These are phyloP conservation scores for Eleutherodactylus coqui DNA, from an alignment of 2,797 vertebrate species.

Conservation along the genomic window DNA sequence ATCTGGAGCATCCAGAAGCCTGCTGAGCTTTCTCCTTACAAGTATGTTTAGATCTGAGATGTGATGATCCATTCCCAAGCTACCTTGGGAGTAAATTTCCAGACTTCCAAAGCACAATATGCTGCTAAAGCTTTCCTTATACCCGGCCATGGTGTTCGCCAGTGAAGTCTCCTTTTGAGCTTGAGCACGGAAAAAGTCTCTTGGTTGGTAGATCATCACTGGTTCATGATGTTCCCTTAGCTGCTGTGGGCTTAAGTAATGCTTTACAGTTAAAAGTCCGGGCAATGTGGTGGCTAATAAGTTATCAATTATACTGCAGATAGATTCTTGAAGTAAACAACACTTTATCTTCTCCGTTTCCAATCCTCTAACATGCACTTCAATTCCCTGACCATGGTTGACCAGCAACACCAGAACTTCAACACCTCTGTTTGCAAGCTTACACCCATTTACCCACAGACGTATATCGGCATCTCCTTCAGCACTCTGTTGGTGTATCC, in stretches of 20 bases:
- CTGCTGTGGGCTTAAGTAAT: conserved; percentile 97
- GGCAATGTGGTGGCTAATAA: conserved; percentile 90
- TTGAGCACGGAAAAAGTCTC: conserved; percentile 93
- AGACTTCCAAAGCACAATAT: conserved; percentile 91
- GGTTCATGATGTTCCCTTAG: conserved; percentile 92
- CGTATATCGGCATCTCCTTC: conserved; percentile 90
- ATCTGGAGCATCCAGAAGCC: conserved; percentile 93
- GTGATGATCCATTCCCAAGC: conserved; percentile 87
- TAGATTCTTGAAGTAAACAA: conserved; percentile 90
- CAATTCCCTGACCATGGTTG: conserved; percentile 95
- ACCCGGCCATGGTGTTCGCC: conserved; percentile 96
- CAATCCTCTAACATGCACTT: conserved; percentile 92
- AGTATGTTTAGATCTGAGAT: conserved; percentile 87
- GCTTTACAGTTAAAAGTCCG: conserved; percentile 88
- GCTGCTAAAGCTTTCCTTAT: conserved; percentile 95
- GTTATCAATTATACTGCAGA: conserved; percentile 92
- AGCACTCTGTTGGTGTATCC: conserved; percentile 92
- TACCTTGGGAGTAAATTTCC: conserved; percentile 90
- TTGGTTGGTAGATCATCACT: conserved; percentile 96
- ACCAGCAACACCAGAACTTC: conserved; percentile 94
- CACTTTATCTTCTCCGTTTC: conserved; percentile 89
- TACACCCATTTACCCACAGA: conserved; percentile 92
- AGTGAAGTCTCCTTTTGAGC: conserved; percentile 87
- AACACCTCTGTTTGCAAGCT: conserved; percentile 83
- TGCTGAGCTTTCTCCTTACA: conserved; percentile 90